These are phyloP conservation scores for Theocolax elegans DNA, from an alignment of 1,140 invertebrate species.

Conservation along the genomic window DNA sequence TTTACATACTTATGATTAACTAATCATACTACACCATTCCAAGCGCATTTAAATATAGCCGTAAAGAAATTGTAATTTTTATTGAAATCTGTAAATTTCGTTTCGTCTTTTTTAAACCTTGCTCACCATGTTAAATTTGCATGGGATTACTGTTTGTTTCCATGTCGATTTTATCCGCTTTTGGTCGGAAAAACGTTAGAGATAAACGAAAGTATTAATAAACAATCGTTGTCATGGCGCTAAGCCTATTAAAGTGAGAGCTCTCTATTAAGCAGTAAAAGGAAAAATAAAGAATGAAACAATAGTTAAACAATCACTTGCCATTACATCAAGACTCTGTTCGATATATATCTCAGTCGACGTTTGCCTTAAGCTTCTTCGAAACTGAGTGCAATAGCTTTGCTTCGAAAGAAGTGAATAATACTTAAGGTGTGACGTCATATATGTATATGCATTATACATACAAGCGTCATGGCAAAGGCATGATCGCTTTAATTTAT, in stretches of 20 bases:
- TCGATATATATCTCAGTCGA: slow-evolving; percentile 36
- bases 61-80: neutral
- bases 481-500: slow-evolving; percentile 9
- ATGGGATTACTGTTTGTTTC: neutral
- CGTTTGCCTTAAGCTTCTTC: slow-evolving; percentile 24
- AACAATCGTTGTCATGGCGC: slow-evolving; percentile 28
- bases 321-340: slow-evolving; percentile 36
- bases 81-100: slow-evolving; percentile 28
- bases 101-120: slow-evolving; percentile 18
- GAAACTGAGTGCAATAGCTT: slow-evolving; percentile 10
- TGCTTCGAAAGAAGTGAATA: slow-evolving; percentile 11
- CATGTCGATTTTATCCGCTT: neutral
- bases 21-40: slow-evolving; percentile 38
- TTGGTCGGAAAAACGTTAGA: slow-evolving; percentile 12
- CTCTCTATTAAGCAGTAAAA: slow-evolving; percentile 27
- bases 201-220: slow-evolving; percentile 38
- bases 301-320: slow-evolving; percentile 34
- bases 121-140: neutral
- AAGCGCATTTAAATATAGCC: slow-evolving; percentile 38
- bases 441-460: slow-evolving; percentile 1
- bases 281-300: slow-evolving; percentile 6
- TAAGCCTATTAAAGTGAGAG: slow-evolving; percentile 27
- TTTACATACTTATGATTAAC: slow-evolving; percentile 28
- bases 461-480: slow-evolving; percentile 3
- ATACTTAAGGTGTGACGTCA: neutral